Conservation (phyloP, 1,140 invertebrate genomes). For the Drosophila quadrilineata region DNA sequence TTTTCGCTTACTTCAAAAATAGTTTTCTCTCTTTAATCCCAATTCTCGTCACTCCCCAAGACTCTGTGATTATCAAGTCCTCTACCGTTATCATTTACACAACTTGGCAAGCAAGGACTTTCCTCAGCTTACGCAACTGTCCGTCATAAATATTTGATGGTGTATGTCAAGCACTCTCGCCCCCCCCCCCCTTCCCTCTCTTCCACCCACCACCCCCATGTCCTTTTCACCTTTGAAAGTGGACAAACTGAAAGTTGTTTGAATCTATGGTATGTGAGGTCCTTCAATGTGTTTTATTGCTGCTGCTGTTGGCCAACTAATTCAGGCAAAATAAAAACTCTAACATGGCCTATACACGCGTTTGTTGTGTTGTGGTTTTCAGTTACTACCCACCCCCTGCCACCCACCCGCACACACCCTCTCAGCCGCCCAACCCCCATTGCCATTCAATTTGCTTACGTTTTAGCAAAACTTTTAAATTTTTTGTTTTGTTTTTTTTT, state of each 20-base stretch:
- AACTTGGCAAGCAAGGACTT: not conserved
- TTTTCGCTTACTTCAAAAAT: too few relatives aligned
- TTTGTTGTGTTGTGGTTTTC: slow-evolving; percentile 3
- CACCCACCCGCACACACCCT: not conserved
- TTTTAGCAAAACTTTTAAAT: slow-evolving; percentile 70
- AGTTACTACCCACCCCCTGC: not conserved
- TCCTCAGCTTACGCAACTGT: slow-evolving; percentile 17
- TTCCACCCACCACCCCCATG: too few relatives aligned
- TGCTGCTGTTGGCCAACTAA: slow-evolving; percentile 5
- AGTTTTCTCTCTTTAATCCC: too few relatives aligned
- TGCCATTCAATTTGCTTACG: slow-evolving; percentile 64
- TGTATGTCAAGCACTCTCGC: too few relatives aligned
- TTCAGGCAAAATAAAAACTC: slow-evolving; percentile 37
- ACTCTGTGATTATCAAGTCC: too few relatives aligned
- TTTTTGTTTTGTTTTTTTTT: slow-evolving; percentile 49
- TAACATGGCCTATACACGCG: slow-evolving; percentile 39
- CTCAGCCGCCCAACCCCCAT: not conserved
- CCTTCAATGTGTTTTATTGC: slow-evolving; percentile 43
- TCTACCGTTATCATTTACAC: too few relatives aligned
- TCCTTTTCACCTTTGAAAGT: slow-evolving; percentile 69
- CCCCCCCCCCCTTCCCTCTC: too few relatives aligned
- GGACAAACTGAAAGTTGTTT: slow-evolving; percentile 73
- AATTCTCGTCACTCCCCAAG: too few relatives aligned
- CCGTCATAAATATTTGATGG: slow-evolving; percentile 71
- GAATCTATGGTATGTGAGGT: slow-evolving; percentile 2